Evolutionary conservation across 2,888 invertebrate genomes (phyloP), one percentile per base, ranked within the genome.

Genomic region (Tridacna crocea): DNA sequence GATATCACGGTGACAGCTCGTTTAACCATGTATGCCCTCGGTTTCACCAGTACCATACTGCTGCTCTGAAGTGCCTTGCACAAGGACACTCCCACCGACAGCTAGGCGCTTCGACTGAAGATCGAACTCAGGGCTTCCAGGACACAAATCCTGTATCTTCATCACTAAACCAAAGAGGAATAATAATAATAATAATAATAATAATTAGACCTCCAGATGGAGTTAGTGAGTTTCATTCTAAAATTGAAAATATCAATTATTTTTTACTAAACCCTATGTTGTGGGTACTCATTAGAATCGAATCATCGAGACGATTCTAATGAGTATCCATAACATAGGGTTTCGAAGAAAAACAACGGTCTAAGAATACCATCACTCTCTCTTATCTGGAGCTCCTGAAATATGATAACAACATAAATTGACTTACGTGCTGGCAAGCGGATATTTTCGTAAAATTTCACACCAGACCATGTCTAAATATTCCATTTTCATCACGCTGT

Each of bases 391-490:
- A 4, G 36, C 8, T 36, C 36, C 36, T 4, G 2, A 36, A 36
- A 36, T 36, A 8, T n/a, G 36, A 4, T 36, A 36, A 36, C 8
- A 36, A 2, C 8, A 36, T 36, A 36, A 36, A 36, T 36, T 36
- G 36, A 91, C 92, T 92, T 90, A 93, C 93, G 88, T 90, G 88
- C 91, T 90, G 15, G 92, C 93, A 19, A 93, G 82, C 3, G 95
- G 95, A 84, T 93, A 95, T 86, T 95, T 92, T 66, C 95, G 79
- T 12, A 95, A 89, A 4, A 94, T 93, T 85, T 95, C 95, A 79
- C 92, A 92, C 79, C 95, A 90, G 19, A 95, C 94, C 92, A 94
- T 94, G 75, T 95, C 95, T 55, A 95, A 81, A 83, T 94, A 95
- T 65, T 90, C 90, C 80, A 95, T 85, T n/a, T 91, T 84, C 60